Evolutionary conservation across 2,113 vertebrate species (phyloP).

Genomic region (Pituophis catenifer): DNA sequence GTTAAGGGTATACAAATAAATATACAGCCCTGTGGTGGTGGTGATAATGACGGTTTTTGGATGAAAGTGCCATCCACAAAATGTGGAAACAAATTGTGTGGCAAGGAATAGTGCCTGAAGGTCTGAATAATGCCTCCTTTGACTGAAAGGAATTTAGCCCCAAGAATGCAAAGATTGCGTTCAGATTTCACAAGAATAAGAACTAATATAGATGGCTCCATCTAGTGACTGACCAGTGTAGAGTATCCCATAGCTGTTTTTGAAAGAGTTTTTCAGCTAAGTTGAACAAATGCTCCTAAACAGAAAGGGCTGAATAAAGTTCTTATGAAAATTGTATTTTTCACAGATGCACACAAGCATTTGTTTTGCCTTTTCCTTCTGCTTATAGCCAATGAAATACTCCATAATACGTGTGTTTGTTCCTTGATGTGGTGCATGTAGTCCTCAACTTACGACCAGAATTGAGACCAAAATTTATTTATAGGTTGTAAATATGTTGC

Average conservation of each 20-base stretch:
- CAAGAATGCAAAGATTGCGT: background rate
- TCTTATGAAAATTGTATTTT: background rate
- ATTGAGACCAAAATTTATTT: background rate
- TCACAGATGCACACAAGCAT: background rate
- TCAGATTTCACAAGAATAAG: background rate
- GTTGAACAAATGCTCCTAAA: background rate
- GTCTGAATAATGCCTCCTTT: background rate
- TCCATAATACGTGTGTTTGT: background rate
- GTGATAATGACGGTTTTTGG: background rate
- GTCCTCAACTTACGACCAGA: background rate
- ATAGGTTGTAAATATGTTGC: background rate
- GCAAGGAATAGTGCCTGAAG: background rate
- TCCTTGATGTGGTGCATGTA: background rate
- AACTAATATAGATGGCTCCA: background rate
- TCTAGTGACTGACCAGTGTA: background rate
- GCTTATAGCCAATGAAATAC: background rate
- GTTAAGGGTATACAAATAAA: background rate
- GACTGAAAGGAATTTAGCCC: background rate
- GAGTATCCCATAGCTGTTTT: background rate
- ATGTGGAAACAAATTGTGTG: background rate
- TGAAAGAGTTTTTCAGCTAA: background rate
- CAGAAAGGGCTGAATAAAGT: constrained; percentile 2
- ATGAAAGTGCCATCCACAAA: background rate
- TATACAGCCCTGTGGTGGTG: background rate
- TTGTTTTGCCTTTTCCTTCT: background rate